Conservation (phyloP, 2,113 vertebrate species). For the Pachyramphus minor region DNA sequence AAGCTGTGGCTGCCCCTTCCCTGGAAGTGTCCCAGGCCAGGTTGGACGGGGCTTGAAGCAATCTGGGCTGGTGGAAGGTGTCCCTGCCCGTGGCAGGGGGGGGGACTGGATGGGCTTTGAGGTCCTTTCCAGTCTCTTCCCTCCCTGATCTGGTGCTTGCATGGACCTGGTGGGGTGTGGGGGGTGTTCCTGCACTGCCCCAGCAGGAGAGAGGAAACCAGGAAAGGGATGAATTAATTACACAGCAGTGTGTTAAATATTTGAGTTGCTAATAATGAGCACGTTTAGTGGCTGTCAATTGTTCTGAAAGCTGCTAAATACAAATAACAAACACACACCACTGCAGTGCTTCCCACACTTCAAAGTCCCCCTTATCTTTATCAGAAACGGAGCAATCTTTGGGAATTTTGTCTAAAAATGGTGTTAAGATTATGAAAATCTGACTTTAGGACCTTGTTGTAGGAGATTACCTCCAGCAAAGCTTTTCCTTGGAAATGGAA, state of each 20-base stretch:
- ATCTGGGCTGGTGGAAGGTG: accelerated
- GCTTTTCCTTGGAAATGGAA: not conserved
- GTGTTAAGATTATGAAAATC: not conserved
- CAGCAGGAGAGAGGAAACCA: not conserved
- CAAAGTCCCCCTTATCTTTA: not conserved
- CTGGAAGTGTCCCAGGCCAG: not conserved
- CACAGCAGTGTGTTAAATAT: not conserved
- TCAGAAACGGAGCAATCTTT: not conserved
- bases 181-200: not conserved
- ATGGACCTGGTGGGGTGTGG: not conserved
- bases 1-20: not conserved
- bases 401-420: not conserved
- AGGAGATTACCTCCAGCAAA: not conserved
- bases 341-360: not conserved
- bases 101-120: not conserved
- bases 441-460: not conserved
- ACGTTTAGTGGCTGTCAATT: not conserved
- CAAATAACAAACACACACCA: not conserved
- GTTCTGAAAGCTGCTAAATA: not conserved
- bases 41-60: not conserved
- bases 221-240: not conserved
- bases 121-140: not conserved
- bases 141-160: accelerated
- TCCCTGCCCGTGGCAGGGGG: not conserved
- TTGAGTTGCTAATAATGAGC: not conserved